Evolutionary conservation across 2,797 vertebrate species (phyloP).

Genomic region (Fringilla coelebs): DNA sequence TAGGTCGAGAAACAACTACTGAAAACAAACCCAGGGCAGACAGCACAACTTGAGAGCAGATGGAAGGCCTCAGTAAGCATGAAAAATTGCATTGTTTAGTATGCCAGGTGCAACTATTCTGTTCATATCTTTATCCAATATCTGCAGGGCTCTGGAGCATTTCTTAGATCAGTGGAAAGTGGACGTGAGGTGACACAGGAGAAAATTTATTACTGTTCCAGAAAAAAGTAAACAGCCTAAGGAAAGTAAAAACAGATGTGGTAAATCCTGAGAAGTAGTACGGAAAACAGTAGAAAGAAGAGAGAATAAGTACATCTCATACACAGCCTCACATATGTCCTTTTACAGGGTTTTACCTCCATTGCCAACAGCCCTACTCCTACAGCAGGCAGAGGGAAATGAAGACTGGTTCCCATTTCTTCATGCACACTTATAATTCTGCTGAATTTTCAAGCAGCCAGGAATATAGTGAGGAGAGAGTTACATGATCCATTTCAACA

Average conservation of each 20-base stretch:
- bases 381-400: not conserved
- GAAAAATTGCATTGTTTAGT: not conserved
- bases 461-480: not conserved
- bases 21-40: not conserved
- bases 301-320: not conserved
- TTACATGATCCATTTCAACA: not conserved
- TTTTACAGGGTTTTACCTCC: not conserved
- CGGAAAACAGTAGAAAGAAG: not conserved
- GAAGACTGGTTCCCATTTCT: not conserved
- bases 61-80: not conserved
- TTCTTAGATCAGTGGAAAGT: not conserved
- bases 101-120: not conserved
- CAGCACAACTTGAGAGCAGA: not conserved
- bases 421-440: not conserved
- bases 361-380: not conserved
- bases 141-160: not conserved
- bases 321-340: not conserved
- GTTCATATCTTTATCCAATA: not conserved
- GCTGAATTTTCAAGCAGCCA: not conserved
- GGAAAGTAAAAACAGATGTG: not conserved
- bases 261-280: not conserved
- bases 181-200: fast-evolving
- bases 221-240: not conserved
- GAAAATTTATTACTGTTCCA: not conserved
- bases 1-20: not conserved